phyloP scores from a whole-genome alignment of 2,888 invertebrate species.

The Oscheius sp. region DNA sequence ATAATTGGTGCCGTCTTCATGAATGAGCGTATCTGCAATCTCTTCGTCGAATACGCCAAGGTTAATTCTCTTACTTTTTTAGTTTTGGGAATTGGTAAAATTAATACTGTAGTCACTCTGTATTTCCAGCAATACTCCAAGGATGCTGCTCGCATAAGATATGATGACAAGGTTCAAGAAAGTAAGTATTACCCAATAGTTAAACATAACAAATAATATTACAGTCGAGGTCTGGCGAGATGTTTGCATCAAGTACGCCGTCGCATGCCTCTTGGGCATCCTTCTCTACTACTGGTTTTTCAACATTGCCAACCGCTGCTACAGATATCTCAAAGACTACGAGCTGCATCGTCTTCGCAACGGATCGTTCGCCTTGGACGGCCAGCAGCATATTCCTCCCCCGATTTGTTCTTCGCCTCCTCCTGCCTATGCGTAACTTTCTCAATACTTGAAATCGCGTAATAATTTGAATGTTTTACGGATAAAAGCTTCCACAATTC shows the following conservation, averaged over 20 bases:
- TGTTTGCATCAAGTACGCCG: not conserved
- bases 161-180: not conserved
- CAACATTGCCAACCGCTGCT: slow-evolving; percentile 10
- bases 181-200: not conserved
- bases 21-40: not conserved
- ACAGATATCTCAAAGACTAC: slow-evolving; percentile 19
- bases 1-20: not conserved
- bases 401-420: no score
- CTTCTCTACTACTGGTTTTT: slow-evolving; percentile 18
- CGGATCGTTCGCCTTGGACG: slow-evolving; percentile 3
- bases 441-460: no score
- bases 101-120: no score
- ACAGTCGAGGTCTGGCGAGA: not conserved
- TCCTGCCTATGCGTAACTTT: no score
- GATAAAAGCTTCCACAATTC: no score
- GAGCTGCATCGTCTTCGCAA: not conserved
- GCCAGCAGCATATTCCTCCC: no score
- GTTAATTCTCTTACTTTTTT: not conserved
- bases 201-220: not conserved
- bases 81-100: no score
- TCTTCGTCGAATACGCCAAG: not conserved
- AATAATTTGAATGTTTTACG: no score
- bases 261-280: not conserved
- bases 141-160: not conserved
- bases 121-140: not conserved